phyloP scores from a whole-genome alignment of 2,113 vertebrate genomes.

The Plestiodon gilberti region DNA sequence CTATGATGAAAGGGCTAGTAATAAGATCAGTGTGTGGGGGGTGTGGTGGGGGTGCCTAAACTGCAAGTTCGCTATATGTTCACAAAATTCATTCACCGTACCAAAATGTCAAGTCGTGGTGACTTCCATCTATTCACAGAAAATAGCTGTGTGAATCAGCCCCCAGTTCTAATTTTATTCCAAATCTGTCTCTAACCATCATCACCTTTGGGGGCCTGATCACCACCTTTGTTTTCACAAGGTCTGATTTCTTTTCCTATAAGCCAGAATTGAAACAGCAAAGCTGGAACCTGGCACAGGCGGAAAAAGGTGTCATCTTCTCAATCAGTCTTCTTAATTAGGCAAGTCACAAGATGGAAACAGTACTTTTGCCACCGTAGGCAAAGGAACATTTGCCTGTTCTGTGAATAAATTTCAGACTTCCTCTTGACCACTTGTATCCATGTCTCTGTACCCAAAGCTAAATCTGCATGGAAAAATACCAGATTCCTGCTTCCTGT shows the following conservation, averaged over 20 bases:
- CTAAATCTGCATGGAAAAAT: not conserved
- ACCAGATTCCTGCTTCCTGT: no score
- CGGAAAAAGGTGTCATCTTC: constrained; percentile 1
- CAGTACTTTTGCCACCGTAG: not conserved
- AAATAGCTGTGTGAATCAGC: not conserved
- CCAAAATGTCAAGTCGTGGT: not conserved
- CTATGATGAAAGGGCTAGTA: no score
- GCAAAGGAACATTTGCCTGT: not conserved
- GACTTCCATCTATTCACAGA: not conserved
- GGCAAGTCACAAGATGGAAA: constrained; percentile 33
- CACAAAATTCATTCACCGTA: not conserved
- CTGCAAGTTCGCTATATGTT: not conserved
- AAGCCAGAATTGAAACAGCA: constrained; percentile 13
- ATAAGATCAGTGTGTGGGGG: no score
- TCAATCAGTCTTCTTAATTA: constrained; percentile 24
- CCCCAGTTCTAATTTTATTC: not conserved
- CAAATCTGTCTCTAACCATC: constrained; percentile 25
- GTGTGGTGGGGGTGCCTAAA: no score
- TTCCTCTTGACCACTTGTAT: constrained; percentile 18
- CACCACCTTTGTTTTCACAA: constrained; percentile 6
- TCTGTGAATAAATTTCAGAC: not conserved
- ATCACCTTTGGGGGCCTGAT: rapidly evolving
- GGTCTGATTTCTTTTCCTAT: not conserved
- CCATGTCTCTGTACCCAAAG: constrained; percentile 17
- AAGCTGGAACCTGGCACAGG: constrained; percentile 8